phyloP scores from a whole-genome alignment of 2,888 invertebrate genomes.

The Noctua janthina region DNA sequence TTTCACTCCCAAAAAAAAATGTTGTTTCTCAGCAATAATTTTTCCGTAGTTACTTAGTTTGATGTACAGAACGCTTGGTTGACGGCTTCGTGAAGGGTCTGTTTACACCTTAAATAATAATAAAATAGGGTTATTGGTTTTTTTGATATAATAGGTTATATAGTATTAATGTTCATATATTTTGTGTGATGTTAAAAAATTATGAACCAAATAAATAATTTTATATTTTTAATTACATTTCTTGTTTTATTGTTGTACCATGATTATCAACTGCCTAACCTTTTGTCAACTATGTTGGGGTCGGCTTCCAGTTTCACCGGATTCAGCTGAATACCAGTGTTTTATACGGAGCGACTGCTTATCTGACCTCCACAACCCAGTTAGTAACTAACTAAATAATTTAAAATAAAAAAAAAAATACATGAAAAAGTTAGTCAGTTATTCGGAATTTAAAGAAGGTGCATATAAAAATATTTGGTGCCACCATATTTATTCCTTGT shows the following conservation, averaged over 20 bases:
- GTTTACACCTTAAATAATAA: too few species aligned
- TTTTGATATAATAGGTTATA: not conserved
- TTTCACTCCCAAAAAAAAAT: too few species aligned
- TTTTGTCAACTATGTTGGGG: not conserved
- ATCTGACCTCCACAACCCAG: not conserved
- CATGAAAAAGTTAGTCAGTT: too few species aligned
- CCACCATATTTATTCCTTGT: too few species aligned
- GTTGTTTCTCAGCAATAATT: too few species aligned
- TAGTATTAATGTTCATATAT: constrained; percentile 30
- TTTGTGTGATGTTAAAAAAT: constrained; percentile 38
- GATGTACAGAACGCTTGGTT: too few species aligned
- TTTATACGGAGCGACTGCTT: not conserved
- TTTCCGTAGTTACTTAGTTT: too few species aligned
- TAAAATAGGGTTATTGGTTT: not conserved
- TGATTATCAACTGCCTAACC: not conserved
- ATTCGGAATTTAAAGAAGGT: too few species aligned
- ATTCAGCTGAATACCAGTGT: not conserved
- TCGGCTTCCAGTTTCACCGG: not conserved
- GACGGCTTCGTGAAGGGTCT: too few species aligned
- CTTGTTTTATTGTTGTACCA: constrained; percentile 13
- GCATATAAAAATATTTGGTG: too few species aligned
- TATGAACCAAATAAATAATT: constrained; percentile 55
- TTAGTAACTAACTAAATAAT: too few species aligned
- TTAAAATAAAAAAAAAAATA: too few species aligned
- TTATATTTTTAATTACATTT: constrained; percentile 7